phyloP scores from a whole-genome alignment of 2,113 vertebrate genomes.

The Ptyas mucosa region DNA sequence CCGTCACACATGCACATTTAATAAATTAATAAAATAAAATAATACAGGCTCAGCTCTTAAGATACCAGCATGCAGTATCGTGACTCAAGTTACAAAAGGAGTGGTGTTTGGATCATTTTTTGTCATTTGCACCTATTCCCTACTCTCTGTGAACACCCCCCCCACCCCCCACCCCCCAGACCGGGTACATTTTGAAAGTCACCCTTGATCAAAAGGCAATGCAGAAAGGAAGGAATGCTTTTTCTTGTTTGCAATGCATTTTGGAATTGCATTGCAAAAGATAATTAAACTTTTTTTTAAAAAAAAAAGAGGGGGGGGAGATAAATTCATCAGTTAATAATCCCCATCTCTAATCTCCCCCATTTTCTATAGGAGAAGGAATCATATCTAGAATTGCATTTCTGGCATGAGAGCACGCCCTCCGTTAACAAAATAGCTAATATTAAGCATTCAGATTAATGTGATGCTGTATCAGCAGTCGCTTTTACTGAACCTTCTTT shows the following conservation, averaged over 20 bases:
- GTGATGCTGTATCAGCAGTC: not conserved
- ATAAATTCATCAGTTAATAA: not conserved
- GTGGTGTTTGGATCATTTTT: not conserved
- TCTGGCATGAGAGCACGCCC: not conserved
- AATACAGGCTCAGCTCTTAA: not conserved
- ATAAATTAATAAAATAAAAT: not conserved
- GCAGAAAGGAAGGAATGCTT: not conserved
- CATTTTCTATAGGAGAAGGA: not conserved
- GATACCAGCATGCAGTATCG: not conserved
- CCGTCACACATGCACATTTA: not conserved
- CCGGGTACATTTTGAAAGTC: not conserved
- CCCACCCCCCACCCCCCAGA: too few relatives aligned
- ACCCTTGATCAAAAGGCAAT: not conserved
- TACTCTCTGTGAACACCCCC: not conserved
- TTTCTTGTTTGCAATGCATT: not conserved
- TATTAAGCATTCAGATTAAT: not conserved
- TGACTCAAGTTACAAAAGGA: not conserved
- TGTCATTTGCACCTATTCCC: not conserved
- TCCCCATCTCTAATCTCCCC: not conserved
- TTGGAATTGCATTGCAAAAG: not conserved
- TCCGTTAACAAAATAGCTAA: not conserved
- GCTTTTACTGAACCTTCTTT: not conserved
- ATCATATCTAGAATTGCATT: not conserved
- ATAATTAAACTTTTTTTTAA: not conserved
- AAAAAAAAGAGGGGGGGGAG: too few relatives aligned